Percentiles rank a stretch among this genome's conserved stretches.
phyloP scores from a whole-genome alignment of 2,888 invertebrate species.

The Epinotia bilunana region DNA sequence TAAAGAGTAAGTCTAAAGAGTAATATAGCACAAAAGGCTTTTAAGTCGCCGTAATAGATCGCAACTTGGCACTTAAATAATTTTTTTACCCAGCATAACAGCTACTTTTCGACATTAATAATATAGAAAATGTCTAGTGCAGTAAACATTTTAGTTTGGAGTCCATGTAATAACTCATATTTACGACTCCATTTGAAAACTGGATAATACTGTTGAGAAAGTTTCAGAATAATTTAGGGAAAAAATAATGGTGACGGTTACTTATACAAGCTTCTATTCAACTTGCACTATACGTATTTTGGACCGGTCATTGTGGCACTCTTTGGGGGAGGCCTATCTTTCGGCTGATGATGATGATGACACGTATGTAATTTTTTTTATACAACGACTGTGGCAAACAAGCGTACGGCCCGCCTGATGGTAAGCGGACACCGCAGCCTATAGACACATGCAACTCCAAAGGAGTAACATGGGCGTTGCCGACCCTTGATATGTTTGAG shows the following conservation, averaged over 20 bases:
- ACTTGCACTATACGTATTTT: too few relatives aligned
- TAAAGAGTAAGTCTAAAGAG: constrained; percentile 1
- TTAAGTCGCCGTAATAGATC: constrained; percentile 29
- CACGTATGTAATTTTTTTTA: too few relatives aligned
- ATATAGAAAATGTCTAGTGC: constrained; percentile 11
- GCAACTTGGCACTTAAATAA: constrained; percentile 30
- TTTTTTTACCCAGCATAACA: constrained; percentile 33
- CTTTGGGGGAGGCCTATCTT: too few relatives aligned
- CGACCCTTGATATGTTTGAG: too few relatives aligned
- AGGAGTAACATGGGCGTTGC: too few relatives aligned
- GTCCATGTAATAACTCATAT: background rate
- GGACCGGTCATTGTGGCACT: too few relatives aligned
- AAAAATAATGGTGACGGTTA: background rate
- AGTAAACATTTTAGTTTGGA: constrained; percentile 9
- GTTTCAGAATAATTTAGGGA: background rate
- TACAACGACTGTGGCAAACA: too few relatives aligned
- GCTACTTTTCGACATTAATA: constrained; percentile 26
- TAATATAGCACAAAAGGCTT: constrained; percentile 25
- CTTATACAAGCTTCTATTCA: background rate
- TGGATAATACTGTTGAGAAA: background rate
- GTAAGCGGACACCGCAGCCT: too few relatives aligned
- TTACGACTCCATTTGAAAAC: background rate
- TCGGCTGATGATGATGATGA: too few relatives aligned
- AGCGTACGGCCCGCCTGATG: too few relatives aligned
- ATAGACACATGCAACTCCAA: too few relatives aligned